Evolutionary conservation across 2,113 vertebrate genomes (phyloP).

Genomic region (Eretmodus cyanostictus): DNA sequence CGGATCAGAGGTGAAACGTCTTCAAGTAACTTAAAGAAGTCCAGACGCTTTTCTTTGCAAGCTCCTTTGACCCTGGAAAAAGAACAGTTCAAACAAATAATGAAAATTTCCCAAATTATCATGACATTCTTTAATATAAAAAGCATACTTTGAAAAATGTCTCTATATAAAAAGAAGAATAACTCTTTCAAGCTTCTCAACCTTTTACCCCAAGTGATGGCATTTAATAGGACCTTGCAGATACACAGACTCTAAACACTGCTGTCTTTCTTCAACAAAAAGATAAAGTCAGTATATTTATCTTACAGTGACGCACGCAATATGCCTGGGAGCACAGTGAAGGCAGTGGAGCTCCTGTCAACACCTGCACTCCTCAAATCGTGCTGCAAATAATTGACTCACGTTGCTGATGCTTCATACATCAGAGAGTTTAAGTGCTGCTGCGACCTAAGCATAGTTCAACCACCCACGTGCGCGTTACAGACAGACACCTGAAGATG

Average conservation of each 20-base stretch:
- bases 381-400: constrained; percentile 39
- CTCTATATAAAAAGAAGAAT: neutral
- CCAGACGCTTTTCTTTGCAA: too few species aligned
- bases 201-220: neutral
- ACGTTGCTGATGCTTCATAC: constrained; percentile 12
- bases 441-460: constrained; percentile 21
- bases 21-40: too few species aligned
- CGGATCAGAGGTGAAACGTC: too few species aligned
- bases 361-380: constrained; percentile 8
- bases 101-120: neutral
- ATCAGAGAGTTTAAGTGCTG: constrained; percentile 28
- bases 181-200: neutral
- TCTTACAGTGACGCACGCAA: neutral
- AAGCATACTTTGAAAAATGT: neutral
- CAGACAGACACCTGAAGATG: neutral
- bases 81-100: neutral
- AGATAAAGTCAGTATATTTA: neutral
- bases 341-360: constrained; percentile 6
- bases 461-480: neutral
- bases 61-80: neutral
- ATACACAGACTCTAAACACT: neutral
- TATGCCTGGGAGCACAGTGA: neutral
- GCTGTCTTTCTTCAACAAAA: neutral
- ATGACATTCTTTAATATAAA: neutral
- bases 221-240: neutral